phyloP scores from a whole-genome alignment of 2,113 vertebrate genomes.

The Cervus canadensis region DNA sequence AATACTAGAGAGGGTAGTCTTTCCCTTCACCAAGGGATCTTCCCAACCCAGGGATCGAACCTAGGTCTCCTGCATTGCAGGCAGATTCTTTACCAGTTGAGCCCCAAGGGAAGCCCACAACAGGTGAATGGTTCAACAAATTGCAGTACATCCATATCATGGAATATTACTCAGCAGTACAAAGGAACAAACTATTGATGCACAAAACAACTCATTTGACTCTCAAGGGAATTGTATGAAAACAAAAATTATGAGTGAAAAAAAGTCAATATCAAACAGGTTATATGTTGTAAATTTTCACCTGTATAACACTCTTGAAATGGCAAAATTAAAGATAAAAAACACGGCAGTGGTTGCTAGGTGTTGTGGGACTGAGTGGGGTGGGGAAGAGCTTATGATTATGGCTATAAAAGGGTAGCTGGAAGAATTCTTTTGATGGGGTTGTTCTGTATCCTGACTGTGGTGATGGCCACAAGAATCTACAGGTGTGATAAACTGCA shows the following conservation, averaged over 20 bases:
- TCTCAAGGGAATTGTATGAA: background rate
- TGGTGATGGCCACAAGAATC: background rate
- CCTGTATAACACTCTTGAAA: background rate
- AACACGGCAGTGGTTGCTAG: background rate
- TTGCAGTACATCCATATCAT: background rate
- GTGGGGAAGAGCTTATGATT: background rate
- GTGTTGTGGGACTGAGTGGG: background rate
- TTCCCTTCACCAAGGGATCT: background rate
- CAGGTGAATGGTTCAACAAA: background rate
- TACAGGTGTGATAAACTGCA: background rate
- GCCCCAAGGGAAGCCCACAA: background rate
- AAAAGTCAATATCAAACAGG: background rate
- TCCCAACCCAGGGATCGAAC: background rate
- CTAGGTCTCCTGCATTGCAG: background rate
- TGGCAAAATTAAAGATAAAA: background rate
- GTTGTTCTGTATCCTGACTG: background rate
- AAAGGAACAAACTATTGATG: background rate
- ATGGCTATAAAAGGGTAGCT: background rate
- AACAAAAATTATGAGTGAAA: background rate
- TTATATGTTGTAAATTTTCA: background rate
- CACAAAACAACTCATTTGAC: background rate
- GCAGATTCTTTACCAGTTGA: background rate
- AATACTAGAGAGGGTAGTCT: background rate
- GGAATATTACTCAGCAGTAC: background rate
- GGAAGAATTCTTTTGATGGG: background rate